These are phyloP conservation scores for Chiloscyllium punctatum DNA, from an alignment of 2,797 vertebrate genomes.

Conservation along the genomic window DNA sequence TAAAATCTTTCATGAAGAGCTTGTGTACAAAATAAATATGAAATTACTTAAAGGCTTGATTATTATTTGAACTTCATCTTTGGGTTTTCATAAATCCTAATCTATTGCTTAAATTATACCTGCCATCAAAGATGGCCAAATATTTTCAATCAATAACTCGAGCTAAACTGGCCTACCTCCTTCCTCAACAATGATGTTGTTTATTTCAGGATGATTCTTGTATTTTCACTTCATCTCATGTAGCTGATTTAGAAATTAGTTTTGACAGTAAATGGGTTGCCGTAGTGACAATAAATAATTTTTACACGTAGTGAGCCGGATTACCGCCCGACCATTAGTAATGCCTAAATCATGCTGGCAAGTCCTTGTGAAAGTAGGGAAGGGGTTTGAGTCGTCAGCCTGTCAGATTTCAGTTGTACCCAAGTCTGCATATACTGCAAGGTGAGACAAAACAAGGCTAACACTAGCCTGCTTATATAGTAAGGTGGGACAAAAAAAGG, in stretches of 20 bases:
- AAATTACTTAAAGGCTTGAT: neutral
- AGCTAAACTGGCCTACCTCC: neutral
- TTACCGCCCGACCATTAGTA: neutral
- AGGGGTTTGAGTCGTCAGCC: neutral
- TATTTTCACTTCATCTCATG: neutral
- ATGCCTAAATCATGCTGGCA: neutral
- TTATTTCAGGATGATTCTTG: neutral
- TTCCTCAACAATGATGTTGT: neutral
- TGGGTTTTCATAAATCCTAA: neutral
- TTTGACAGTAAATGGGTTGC: conserved; percentile 17
- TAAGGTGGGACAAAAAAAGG: neutral
- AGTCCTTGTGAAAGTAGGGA: neutral
- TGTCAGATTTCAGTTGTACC: neutral
- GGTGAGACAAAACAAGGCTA: neutral
- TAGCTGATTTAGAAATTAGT: conserved; percentile 8
- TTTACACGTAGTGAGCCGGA: conserved; percentile 10
- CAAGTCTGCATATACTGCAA: neutral
- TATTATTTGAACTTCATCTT: neutral
- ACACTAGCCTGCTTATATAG: neutral
- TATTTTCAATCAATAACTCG: neutral
- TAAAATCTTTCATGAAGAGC: neutral
- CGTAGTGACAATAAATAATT: neutral
- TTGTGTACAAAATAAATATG: conserved; percentile 14
- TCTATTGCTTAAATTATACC: neutral
- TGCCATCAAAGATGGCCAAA: neutral